Evolutionary conservation across 2,113 vertebrate species (phyloP), one percentile per base, ranked within the genome.

Genomic region (Hoplias malabaricus): DNA sequence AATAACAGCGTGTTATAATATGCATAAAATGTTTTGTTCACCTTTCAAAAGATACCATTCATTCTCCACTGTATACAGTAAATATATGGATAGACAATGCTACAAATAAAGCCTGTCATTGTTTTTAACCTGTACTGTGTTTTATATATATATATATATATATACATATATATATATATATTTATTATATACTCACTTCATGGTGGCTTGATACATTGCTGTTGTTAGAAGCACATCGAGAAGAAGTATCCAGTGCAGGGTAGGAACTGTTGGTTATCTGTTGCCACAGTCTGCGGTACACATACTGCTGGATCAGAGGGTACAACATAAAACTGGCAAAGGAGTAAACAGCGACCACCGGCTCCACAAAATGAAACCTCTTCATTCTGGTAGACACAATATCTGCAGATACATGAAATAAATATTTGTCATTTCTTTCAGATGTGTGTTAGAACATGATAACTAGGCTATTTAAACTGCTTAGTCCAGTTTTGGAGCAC

Each of bases 211-310:
- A 84, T 0, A 88, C 80, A 84, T 88, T 91, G 85, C 75, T 83
- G 68, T 36, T 86, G 81, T 78, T 87, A 7, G 59, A 10, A 31
- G 9, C 54, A 68, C 98, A 98, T 50, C 80, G 62, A n/a, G 92
- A 94, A 56, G 43, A 46, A 65, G 92, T 94, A 86, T 81, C 87
- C 0, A 83, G 73, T 16, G 69, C 70, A 0, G 88, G 65, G 73
- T 94, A 94, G 0, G 89, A 90, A 42, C 91, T 91, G 87, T 98
- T 97, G 54, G 90, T 92, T 25, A 91, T 86, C 9, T 93, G 86
- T 70, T 92, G 79, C 96, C 97, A 97, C 25, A 98, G 87, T 34
- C 94, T 90, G 33, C 92, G 86, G 86, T 98, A 99, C 38, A 98
- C 88, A 56, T 95, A 97, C 71, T 98, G 97, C 80, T 95, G 91